These are phyloP conservation scores for Cynoglossus semilaevis DNA, from an alignment of 2,113 vertebrate species.

Conservation along the genomic window DNA sequence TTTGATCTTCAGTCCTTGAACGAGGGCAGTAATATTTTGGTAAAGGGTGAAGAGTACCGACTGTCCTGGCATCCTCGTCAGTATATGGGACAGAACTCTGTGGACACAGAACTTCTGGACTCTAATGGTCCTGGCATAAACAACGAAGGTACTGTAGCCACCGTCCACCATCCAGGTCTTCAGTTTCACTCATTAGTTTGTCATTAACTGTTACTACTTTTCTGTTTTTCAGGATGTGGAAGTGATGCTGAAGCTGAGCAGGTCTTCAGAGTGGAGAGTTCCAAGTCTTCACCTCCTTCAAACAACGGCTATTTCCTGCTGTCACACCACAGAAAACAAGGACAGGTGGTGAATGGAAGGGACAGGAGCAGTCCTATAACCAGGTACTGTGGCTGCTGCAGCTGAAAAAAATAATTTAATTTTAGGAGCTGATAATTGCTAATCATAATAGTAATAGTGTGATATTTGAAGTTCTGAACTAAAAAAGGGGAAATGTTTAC, in stretches of 20 bases:
- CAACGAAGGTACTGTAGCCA: slow-evolving; percentile 79
- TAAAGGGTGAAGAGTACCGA: slow-evolving; percentile 82
- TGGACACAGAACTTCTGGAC: slow-evolving; percentile 83
- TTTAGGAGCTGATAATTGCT: too few species aligned
- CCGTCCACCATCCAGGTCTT: too few species aligned
- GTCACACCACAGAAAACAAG: slow-evolving; percentile 76
- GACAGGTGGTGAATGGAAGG: slow-evolving; percentile 75
- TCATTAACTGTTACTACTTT: background rate
- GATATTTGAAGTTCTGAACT: too few species aligned
- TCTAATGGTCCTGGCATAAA: slow-evolving; percentile 73
- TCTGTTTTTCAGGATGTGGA: slow-evolving; percentile 78
- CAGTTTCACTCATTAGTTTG: background rate
- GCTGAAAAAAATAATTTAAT: too few species aligned
- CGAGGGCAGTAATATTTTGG: slow-evolving; percentile 70
- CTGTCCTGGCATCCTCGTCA: slow-evolving; percentile 75
- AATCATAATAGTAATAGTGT: too few species aligned
- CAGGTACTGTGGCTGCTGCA: slow-evolving; percentile 78
- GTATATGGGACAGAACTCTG: slow-evolving; percentile 76
- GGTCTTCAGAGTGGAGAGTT: slow-evolving; percentile 84
- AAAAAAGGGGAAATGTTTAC: too few species aligned
- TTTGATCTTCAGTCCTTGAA: slow-evolving; percentile 62
- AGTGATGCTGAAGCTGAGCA: slow-evolving; percentile 90
- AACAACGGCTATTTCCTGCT: slow-evolving; percentile 71
- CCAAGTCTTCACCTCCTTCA: slow-evolving; percentile 75
- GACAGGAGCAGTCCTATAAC: slow-evolving; percentile 78